Evolutionary conservation across 2,113 vertebrate species (phyloP).

Genomic region (Cnemophilus loriae): DNA sequence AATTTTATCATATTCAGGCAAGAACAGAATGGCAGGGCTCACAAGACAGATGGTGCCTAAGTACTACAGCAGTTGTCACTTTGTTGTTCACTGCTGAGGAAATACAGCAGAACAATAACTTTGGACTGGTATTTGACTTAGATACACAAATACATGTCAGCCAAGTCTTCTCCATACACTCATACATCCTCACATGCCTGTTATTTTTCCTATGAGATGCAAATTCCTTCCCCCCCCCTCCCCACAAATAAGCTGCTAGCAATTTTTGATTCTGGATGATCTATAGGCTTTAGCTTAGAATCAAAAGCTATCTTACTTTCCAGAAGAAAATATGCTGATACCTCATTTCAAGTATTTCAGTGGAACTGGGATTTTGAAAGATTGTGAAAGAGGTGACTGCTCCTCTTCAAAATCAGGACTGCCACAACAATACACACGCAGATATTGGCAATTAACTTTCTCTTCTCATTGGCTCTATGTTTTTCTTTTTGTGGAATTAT

Average conservation of each 20-base stretch:
- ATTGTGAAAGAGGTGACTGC: neutral
- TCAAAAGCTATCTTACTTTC: neutral
- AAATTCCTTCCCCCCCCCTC: neutral
- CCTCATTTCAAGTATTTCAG: neutral
- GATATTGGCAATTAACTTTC: neutral
- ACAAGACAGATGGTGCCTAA: constrained; percentile 56
- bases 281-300: neutral
- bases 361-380: neutral
- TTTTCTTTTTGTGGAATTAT: neutral
- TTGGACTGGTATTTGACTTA: constrained; percentile 26
- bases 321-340: neutral
- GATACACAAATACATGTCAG: neutral
- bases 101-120: constrained; percentile 32
- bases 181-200: neutral
- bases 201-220: neutral
- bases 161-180: neutral
- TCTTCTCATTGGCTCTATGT: neutral
- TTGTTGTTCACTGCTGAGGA: constrained; percentile 21
- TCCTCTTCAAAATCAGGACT: neutral
- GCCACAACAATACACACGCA: neutral
- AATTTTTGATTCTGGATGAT: neutral
- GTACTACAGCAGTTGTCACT: constrained; percentile 46
- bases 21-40: constrained; percentile 37
- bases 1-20: neutral
- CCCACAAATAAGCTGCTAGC: neutral